Base-by-base conservation (phyloP, 2,888 invertebrate genomes). In the Sericinus montela region DNA sequence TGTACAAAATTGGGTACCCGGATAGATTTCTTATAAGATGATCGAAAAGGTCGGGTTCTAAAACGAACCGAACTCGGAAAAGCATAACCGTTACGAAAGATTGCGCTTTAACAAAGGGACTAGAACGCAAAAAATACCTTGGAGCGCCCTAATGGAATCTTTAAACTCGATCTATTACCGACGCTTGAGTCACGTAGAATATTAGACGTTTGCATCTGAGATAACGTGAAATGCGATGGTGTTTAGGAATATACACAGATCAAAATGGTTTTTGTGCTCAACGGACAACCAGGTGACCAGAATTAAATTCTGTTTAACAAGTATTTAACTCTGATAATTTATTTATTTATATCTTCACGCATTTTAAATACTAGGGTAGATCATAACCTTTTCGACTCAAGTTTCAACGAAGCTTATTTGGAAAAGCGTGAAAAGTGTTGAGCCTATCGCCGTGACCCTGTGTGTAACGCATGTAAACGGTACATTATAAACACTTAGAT, bases 111-210 rank as follows among this genome's bases (percentile, higher is more conserved):
- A 82, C 80, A 83, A 84, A 80, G 71, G 69, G 66, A 68, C 60
- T 60, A 51, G 56, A 55, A 50, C 56, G 54, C 58, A 63, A 69
- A 80, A 75, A 19, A 82, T 69, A 65, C 65, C 59, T 53, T 63
- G 57, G 55, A 62, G 51, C 63, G 65, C 69, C 72, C 68, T 77
- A 80, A 80, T 79, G 72, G 77, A 75, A 75, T 75, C 69, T 75
- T 70, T 68, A 62, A 74, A 72, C 64, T 67, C 70, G 69, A 72
- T 72, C 73, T 75, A 72, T 71, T 72, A 71, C 67, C 64, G 59
- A 56, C 53, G 60, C 62, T 65, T 65, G 66, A 79, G 85, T 86
- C 86, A 85, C 86, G 86, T 85, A 86, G 74, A 82, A 81, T 83
- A 86, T 85, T 80, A 80, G 72, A 70, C 59, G 64, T 72, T 73